Percentiles rank a stretch among this genome's conserved stretches.
Evolutionary conservation across 2,113 vertebrate species (phyloP).

Genomic region (Phaetusa simplex): DNA sequence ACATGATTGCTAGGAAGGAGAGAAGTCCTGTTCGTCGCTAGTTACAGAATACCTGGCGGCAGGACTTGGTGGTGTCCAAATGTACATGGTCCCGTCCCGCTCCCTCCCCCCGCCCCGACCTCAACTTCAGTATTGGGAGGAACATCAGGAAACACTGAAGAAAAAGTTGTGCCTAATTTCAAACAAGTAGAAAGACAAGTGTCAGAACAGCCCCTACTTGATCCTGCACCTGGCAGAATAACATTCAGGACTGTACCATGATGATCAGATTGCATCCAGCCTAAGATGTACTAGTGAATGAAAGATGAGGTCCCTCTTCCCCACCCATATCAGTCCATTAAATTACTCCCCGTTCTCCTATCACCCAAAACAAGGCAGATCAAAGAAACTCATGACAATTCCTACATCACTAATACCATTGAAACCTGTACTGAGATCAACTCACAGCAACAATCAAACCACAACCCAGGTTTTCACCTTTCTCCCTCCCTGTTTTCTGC

Average conservation of each 20-base stretch:
- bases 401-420: background rate
- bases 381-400: background rate
- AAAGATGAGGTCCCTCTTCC: background rate
- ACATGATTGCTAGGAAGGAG: background rate
- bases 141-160: background rate
- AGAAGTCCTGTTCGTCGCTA: background rate
- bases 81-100: background rate
- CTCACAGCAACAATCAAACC: background rate
- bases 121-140: background rate
- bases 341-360: background rate
- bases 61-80: background rate
- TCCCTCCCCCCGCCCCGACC: accelerated
- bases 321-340: background rate
- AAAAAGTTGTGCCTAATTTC: background rate
- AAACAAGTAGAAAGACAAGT: background rate
- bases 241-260: background rate
- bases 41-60: background rate
- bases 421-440: background rate
- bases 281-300: background rate
- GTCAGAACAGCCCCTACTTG: background rate
- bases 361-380: background rate
- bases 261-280: background rate
- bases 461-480: background rate
- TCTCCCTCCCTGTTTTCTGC: background rate
- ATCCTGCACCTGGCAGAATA: background rate